Conservation (phyloP, 2,113 vertebrate species). For the Zapornia atra region DNA sequence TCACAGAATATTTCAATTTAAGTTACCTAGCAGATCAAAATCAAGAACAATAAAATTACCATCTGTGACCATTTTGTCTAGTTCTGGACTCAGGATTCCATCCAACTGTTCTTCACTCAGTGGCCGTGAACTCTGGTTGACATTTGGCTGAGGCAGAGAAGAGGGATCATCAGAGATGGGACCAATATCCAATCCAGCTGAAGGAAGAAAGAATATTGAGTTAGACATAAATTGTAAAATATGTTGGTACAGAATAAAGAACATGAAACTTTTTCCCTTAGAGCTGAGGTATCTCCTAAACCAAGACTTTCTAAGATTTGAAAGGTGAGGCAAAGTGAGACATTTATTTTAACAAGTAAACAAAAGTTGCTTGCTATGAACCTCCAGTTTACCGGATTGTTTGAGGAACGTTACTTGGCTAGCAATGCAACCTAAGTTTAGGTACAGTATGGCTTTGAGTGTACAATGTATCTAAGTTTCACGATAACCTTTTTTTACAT, state of each 20-base stretch:
- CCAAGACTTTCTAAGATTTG: not conserved
- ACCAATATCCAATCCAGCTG: slow-evolving; percentile 87
- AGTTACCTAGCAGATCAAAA: slow-evolving; percentile 25
- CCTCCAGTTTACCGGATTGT: not conserved
- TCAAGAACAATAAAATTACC: slow-evolving; percentile 79
- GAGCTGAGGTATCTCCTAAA: not conserved
- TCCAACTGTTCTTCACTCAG: slow-evolving; percentile 91
- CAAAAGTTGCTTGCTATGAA: not conserved
- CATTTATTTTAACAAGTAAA: not conserved
- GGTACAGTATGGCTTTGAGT: not conserved
- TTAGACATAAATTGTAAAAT: not conserved
- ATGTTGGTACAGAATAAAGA: not conserved
- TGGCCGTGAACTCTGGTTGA: slow-evolving; percentile 76
- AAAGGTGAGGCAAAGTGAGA: not conserved
- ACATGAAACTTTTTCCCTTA: not conserved
- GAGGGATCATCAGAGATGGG: slow-evolving; percentile 78
- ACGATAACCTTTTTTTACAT: not conserved
- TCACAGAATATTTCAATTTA: not conserved
- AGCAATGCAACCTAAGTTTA: not conserved
- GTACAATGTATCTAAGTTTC: not conserved
- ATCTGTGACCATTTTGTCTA: slow-evolving; percentile 97
- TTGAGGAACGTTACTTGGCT: not conserved
- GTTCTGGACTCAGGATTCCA: slow-evolving; percentile 94
- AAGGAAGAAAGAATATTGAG: slow-evolving; percentile 39
- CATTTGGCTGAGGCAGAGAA: slow-evolving; percentile 78